These are phyloP conservation scores for Esox masquinongy DNA, from an alignment of 2,797 vertebrate genomes.

Conservation along the genomic window DNA sequence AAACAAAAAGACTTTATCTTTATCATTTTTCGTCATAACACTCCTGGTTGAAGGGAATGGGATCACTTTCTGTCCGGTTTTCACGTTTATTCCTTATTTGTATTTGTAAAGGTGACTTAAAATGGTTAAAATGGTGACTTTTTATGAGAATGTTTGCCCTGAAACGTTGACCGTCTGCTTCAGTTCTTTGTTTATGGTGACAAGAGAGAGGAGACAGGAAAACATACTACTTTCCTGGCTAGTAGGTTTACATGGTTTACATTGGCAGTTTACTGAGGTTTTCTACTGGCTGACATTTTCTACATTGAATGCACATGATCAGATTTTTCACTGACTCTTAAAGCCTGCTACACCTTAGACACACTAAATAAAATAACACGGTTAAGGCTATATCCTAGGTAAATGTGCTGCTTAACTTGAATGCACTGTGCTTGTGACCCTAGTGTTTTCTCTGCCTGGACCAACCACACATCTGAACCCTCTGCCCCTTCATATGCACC, in stretches of 20 bases:
- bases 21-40: slow-evolving; percentile 52
- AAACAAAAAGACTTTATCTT: too few species aligned
- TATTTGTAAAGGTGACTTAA: slow-evolving; percentile 27
- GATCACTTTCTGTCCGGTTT: slow-evolving; percentile 39
- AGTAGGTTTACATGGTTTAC: not conserved
- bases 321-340: slow-evolving; percentile 37
- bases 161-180: slow-evolving; percentile 33
- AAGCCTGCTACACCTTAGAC: slow-evolving; percentile 22
- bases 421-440: slow-evolving; percentile 70
- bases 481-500: slow-evolving; percentile 36
- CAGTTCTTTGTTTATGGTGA: slow-evolving; percentile 34
- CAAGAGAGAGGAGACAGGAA: slow-evolving; percentile 40
- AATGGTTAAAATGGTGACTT: slow-evolving; percentile 40
- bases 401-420: slow-evolving; percentile 71
- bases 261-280: slow-evolving; percentile 39
- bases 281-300: slow-evolving; percentile 63
- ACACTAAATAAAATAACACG: slow-evolving; percentile 21
- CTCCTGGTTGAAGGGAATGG: slow-evolving; percentile 46
- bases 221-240: slow-evolving; percentile 15
- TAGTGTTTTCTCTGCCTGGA: slow-evolving; percentile 57
- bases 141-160: slow-evolving; percentile 35
- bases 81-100: slow-evolving; percentile 23
- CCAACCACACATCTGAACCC: slow-evolving; percentile 46
- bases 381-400: slow-evolving; percentile 51
- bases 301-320: slow-evolving; percentile 60